Percentiles rank a stretch among this genome's conserved stretches.
Evolutionary conservation across 2,797 vertebrate species (phyloP).

Genomic region (Intellagama lesueurii): DNA sequence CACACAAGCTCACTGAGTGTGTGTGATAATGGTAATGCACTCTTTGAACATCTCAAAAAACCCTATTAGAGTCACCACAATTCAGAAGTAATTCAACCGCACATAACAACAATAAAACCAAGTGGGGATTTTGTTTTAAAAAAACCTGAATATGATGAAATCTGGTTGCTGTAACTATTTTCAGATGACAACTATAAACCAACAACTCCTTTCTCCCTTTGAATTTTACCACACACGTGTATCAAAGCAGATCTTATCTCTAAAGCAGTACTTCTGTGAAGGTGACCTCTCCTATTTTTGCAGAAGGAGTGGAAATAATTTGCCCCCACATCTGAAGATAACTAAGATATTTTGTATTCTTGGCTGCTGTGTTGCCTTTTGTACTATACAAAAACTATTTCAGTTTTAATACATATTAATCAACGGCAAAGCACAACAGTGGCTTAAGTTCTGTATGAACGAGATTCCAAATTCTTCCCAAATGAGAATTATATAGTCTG

Average conservation of each 20-base stretch:
- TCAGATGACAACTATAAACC: background rate
- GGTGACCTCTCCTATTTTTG: background rate
- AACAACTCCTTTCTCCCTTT: background rate
- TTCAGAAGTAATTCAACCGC: too few relatives aligned
- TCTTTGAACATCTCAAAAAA: too few relatives aligned
- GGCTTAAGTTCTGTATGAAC: background rate
- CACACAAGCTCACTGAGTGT: too few relatives aligned
- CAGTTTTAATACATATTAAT: slow-evolving; percentile 1
- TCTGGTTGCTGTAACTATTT: background rate
- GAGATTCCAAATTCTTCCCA: background rate
- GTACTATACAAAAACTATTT: background rate
- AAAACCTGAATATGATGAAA: slow-evolving; percentile 7
- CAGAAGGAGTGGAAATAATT: slow-evolving; percentile 6
- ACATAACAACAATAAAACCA: background rate
- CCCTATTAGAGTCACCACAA: too few relatives aligned
- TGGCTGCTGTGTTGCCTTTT: slow-evolving; percentile 7
- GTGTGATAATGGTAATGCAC: too few relatives aligned
- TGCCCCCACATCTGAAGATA: background rate
- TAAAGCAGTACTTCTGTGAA: background rate
- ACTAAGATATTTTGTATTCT: slow-evolving; percentile 11
- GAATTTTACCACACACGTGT: background rate
- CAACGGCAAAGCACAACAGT: background rate
- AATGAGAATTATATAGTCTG: background rate
- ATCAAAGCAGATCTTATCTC: slow-evolving; percentile 5
- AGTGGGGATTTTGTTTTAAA: background rate